Base-by-base conservation (phyloP, 2,888 invertebrate species). In the Lissonota sp. region DNA sequence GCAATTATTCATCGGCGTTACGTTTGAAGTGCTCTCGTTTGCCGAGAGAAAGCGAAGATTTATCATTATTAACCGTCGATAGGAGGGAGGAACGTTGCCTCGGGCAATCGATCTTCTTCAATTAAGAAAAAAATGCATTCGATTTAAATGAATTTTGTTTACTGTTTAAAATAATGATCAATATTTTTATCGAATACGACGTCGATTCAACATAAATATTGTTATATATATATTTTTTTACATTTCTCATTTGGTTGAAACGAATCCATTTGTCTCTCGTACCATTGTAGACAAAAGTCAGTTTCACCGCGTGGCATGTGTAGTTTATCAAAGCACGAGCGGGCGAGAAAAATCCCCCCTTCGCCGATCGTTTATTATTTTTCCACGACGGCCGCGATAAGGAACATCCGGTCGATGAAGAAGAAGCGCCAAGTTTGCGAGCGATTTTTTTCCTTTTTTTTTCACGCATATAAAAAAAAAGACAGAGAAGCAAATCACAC, bases 311-410 rank as follows among this genome's bases (percentile, higher is more conserved):
- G 12, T 53, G 53, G n/a, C 44, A 2, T 53, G 14, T 12, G 0
- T 53, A 53, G 53, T 53, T 71, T 42, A 70, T 71, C 10, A 40
- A 40, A 26, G 37, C 3, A 39, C 55, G 26, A n/a, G 16, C n/a
- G 58, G 4, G 49, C 12, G n/a, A 58, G n/a, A 58, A 5, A 12
- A 46, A 62, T 12, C 37, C 60, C 37, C 10, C 7, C 12, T 46
- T 16, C n/a, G 7, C 51, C 40, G 63, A 77, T 80, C 73, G 80
- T 64, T 80, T 72, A 77, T 77, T 73, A 77, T 71, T 74, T 78
- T 78, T 74, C 64, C 69, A 67, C 66, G 60, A 74, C 39, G 16
- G 39, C 37, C 53, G 78, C 81, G 78, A 81, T 81, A 81, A 81
- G 74, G 55, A 53, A 78, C 78, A 71, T 81, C 81, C 81, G 78